Evolutionary conservation across 2,888 invertebrate genomes (phyloP), one percentile per base, ranked within the genome.

Genomic region (Drosophila kuntzei): DNA sequence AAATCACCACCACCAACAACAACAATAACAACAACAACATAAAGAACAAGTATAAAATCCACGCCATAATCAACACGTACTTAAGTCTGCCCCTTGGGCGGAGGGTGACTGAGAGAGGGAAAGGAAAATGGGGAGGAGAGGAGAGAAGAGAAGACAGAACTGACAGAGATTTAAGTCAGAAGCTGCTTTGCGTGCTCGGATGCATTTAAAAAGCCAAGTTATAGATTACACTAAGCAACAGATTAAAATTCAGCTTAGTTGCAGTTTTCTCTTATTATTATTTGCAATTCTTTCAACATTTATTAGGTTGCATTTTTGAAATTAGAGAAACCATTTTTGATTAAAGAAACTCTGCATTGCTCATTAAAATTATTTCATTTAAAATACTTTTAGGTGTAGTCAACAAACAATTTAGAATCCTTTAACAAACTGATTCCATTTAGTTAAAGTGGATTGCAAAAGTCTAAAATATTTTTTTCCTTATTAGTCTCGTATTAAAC

Each of bases 61-160:
- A 80, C 73, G 75, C 76, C 79, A 85, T 87, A 83, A 83, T 89
- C 83, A 83, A 83, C 83, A 89, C 83, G 66, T 89, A 83, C 83
- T 89, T 85, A 78, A 58, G 66, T 75, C 61, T 62, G 65, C 36
- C 76, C 53, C 65, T 72, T 58, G 43, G 47, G 39, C 20, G 44
- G 43, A 34, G 25, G 16, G 41, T 6, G 36, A 41, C n/a, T n/a
- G n/a, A 29, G 9, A 27, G 37, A 27, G 4, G 2, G 5, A 0
- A 2, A 9, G 14, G 4, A n/a, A 3, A 3, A 9, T 7, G 12
- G 14, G 9, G 2, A 9, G 39, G 9, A 12, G n/a, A 11, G n/a
- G 18, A 37, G 9, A 7, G 27, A 4, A 14, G 22, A 46, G 11
- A 6, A 25, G 11, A 54, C 51, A 39, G 44, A 16, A 12, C 43